Base-by-base conservation (phyloP, 2,888 invertebrate species). In the Sclerodermus sp. region DNA sequence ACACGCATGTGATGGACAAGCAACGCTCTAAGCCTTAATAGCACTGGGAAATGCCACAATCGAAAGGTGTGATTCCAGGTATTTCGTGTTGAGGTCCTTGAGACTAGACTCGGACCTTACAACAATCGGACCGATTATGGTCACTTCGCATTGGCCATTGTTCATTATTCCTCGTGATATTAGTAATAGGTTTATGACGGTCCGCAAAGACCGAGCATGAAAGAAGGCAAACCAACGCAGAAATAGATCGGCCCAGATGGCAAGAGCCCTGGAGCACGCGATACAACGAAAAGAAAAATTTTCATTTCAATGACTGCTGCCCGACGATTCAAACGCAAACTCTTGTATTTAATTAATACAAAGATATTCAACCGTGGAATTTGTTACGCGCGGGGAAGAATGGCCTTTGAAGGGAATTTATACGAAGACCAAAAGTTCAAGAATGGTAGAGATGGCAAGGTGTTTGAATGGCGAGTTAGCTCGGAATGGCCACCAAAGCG, bases 101-200 rank as follows among this genome's bases (percentile, higher is more conserved):
- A 52, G 57, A 58, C 50, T 48, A 51, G 38, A 18, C 52, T 46
- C 49, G 48, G 49, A 54, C 62, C 50, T 49, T 48, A 51, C 54
- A 58, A 71, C 67, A 67, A 66, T 68, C 66, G 64, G 67, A 70
- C 70, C 68, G 71, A 71, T 73, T 66, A 71, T 64, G 62, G 66
- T 51, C 58, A 59, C 66, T 64, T 68, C 59, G 55, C 49, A 39
- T 43, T 37, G 34, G 32, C 59, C 51, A 64, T 67, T 68, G 60
- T 68, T 57, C 53, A 16, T 49, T 47, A 61, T 65, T 65, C 62
- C 64, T 51, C 56, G 54, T 40, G 45, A 57, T 45, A 58, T 68
- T 62, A 49, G 62, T 64, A 59, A 67, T 61, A 63, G 63, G 49
- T 67, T 69, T 70, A 69, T 58, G 62, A 66, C 58, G 46, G 45